Base-by-base conservation (phyloP, 2,113 vertebrate species). In the Catharus bicknelli region DNA sequence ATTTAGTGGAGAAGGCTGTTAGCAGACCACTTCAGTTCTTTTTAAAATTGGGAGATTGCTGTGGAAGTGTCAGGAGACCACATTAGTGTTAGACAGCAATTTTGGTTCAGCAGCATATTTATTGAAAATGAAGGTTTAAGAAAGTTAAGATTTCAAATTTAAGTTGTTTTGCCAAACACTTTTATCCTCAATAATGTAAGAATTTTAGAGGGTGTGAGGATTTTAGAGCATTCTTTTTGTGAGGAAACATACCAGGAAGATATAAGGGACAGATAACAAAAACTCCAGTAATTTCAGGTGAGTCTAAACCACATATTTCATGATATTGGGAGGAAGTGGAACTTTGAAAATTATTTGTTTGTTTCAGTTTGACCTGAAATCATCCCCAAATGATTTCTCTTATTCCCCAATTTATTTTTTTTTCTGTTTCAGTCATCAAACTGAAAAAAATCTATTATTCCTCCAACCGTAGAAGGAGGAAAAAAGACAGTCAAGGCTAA, bases 391-490 rank as follows among this genome's bases (percentile, higher is more conserved):
- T 53, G 13, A 16, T 61, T 59, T 40, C 7, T n/a, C 17, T 21
- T 54, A 17, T 5, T 2, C 1, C 7, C 2, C 7, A 16, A 10
- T 25, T 45, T 43, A 10, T 4, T 69, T 59, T 12, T 29, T 29
- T 25, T 26, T 32, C 3, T 3, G 2, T 53, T 81, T 59, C 32
- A 50, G 58, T 73, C 9, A 53, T 43, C 12, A 69, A 8, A 88
- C 14, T 54, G 36, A 77, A 61, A 66, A 38, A 38, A 62, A 27
- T 32, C 18, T 74, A 1, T 88, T 80, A 45, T 80, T 83, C 34
- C 25, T 57, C 18, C 30, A 57, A 25, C 50, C 23, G 8, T 23
- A 36, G 40, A 51, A 58, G 34, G 10, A 68, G 11, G 30, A 50
- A 40, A 42, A n/a, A 54, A 45, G 15, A 43, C 53, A 70, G 4